Percentiles rank a stretch among this genome's conserved stretches.
Conservation (phyloP, 2,888 invertebrate species). For the Cylloceria caligata region DNA sequence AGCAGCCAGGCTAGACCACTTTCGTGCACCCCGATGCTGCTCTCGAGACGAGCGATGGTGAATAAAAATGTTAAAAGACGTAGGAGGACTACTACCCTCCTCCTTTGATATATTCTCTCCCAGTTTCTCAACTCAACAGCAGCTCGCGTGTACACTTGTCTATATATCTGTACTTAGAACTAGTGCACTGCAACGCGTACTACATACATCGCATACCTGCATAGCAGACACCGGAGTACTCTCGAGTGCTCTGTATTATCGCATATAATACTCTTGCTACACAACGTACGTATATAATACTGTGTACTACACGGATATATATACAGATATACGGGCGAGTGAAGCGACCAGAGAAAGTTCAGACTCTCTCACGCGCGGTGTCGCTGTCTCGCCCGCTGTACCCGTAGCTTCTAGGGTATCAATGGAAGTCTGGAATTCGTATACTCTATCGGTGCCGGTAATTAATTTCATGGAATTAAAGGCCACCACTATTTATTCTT, state of each 20-base stretch:
- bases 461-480: constrained; percentile 64
- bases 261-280: constrained; percentile 21
- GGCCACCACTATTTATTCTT: constrained; percentile 30
- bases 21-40: constrained; percentile 56
- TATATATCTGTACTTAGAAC: constrained; percentile 8
- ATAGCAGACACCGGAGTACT: constrained; percentile 12
- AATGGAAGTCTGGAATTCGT: constrained; percentile 58
- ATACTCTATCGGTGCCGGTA: constrained; percentile 50
- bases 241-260: constrained; percentile 44
- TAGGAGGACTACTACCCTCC: constrained; percentile 15
- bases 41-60: constrained; percentile 55
- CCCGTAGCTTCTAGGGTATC: constrained; percentile 35
- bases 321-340: constrained; percentile 28
- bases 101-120: constrained; percentile 25
- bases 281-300: constrained; percentile 9
- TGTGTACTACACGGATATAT: background rate
- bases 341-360: constrained; percentile 63
- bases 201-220: constrained; percentile 23
- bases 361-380: constrained; percentile 57
- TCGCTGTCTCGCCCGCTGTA: constrained; percentile 14
- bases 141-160: background rate
- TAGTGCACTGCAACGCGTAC: constrained; percentile 20
- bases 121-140: background rate
- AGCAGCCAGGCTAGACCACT: constrained; percentile 56
- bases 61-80: constrained; percentile 44